Evolutionary conservation across 2,888 invertebrate species (phyloP).

Genomic region (Acanthosepion pharaonis): DNA sequence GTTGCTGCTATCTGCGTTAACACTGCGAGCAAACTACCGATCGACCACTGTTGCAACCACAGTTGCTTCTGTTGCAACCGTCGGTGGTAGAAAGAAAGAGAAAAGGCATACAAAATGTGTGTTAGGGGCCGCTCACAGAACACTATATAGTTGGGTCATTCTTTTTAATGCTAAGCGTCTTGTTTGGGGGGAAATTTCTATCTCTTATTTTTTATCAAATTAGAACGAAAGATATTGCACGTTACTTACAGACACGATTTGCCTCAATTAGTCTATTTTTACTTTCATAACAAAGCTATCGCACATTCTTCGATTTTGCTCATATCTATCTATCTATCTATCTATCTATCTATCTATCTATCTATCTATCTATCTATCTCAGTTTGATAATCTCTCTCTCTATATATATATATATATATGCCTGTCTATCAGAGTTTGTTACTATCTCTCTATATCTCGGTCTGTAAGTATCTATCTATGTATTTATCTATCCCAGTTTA

Average conservation of each 20-base stretch:
- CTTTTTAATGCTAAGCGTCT: too few relatives aligned
- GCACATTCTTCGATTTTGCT: background rate
- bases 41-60: constrained; percentile 12
- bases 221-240: too few relatives aligned
- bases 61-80: background rate
- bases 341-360: too few relatives aligned
- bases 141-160: too few relatives aligned
- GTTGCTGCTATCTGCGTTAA: constrained; percentile 33
- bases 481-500: background rate
- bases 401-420: background rate
- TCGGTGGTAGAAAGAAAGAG: background rate
- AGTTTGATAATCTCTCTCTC: background rate
- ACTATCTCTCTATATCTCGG: too few relatives aligned
- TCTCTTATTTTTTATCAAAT: too few relatives aligned
- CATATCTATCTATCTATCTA: background rate
- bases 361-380: background rate
- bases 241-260: too few relatives aligned
- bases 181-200: too few relatives aligned
- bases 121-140: too few relatives aligned
- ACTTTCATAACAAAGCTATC: too few relatives aligned
- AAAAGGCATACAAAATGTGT: too few relatives aligned
- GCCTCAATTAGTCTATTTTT: too few relatives aligned
- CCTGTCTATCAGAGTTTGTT: background rate
- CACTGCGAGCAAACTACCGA: background rate
- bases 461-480: background rate